A percentile compares a stretch with the other conserved stretches of the same genome.
Evolutionary conservation across 2,888 invertebrate species (phyloP).

Genomic region (Norana najaformis): DNA sequence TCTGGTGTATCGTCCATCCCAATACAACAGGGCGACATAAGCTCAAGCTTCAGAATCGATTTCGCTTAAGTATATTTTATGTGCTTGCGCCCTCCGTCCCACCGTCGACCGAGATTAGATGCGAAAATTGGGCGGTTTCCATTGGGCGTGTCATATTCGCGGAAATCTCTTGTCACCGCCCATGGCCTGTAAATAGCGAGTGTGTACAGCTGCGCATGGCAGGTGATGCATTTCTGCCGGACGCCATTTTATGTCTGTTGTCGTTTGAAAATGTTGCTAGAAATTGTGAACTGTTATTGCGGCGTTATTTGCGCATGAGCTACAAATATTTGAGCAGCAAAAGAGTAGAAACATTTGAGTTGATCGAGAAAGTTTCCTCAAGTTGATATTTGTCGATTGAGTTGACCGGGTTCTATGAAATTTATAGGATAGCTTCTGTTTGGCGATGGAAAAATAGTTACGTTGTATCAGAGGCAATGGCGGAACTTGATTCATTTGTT

Average conservation of each 20-base stretch:
- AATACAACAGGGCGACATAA: neutral
- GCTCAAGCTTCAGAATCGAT: neutral
- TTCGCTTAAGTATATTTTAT: slow-evolving; percentile 5
- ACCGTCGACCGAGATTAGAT: neutral
- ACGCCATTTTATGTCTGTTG: neutral
- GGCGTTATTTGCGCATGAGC: too few species aligned
- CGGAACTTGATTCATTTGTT: too few species aligned
- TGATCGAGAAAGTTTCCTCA: too few species aligned
- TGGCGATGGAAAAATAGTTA: too few species aligned
- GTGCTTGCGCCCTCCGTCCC: neutral
- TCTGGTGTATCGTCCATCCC: neutral
- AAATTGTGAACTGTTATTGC: too few species aligned
- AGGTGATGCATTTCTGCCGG: neutral
- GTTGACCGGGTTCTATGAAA: too few species aligned
- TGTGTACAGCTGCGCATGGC: neutral
- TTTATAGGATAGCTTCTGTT: too few species aligned
- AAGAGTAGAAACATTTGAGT: too few species aligned
- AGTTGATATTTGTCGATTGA: too few species aligned
- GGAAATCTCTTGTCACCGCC: neutral
- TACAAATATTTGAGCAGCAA: too few species aligned
- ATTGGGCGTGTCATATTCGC: neutral
- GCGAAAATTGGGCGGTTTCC: neutral
- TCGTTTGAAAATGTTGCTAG: neutral
- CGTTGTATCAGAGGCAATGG: too few species aligned
- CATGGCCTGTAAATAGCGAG: neutral